Evolutionary conservation across 2,888 invertebrate genomes (phyloP), one percentile per base, ranked within the genome.

Genomic region (Zonitis immaculata): DNA sequence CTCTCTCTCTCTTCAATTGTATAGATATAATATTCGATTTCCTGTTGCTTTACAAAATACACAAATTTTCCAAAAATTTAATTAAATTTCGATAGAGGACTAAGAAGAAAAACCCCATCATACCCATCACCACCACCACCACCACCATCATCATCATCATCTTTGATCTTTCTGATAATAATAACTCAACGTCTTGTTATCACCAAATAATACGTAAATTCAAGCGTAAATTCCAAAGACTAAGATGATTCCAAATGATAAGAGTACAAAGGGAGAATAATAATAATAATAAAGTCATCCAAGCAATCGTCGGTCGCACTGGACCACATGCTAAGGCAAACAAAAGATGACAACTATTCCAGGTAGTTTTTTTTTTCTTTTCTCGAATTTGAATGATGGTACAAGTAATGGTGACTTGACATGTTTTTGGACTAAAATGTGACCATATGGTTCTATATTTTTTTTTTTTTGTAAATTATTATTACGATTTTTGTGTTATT

Each of bases 351-450:
- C 35, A 35, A 35, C 35, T 35, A 30, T 44, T 44, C 49, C 49
- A 49, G 49, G 49, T 49, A 49, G 49, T 56, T 49, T 35, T 35
- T 35, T n/a, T n/a, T n/a, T n/a, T n/a, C n/a, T n/a, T n/a, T n/a
- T n/a, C n/a, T n/a, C 7, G 25, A 7, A 25, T 6, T 25, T 6
- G 32, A 32, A 32, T 32, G 32, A 32, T 32, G 4, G 5, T 30
- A 43, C 48, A 43, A 47, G 43, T 52, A 49, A 52, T 56, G 52
- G 52, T 56, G 52, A 56, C 56, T 56, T 43, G 56, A 50, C 56
- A 18, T 35, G 39, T 49, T 52, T 52, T 44, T 45, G 32, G 51
- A 55, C 54, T 57, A 50, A 27, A 27, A 27, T n/a, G n/a, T n/a
- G n/a, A n/a, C n/a, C n/a, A n/a, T n/a, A n/a, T n/a, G n/a, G n/a